These are phyloP conservation scores for Ptilorrhoa leucosticta DNA, from an alignment of 2,113 vertebrate species.

Conservation along the genomic window DNA sequence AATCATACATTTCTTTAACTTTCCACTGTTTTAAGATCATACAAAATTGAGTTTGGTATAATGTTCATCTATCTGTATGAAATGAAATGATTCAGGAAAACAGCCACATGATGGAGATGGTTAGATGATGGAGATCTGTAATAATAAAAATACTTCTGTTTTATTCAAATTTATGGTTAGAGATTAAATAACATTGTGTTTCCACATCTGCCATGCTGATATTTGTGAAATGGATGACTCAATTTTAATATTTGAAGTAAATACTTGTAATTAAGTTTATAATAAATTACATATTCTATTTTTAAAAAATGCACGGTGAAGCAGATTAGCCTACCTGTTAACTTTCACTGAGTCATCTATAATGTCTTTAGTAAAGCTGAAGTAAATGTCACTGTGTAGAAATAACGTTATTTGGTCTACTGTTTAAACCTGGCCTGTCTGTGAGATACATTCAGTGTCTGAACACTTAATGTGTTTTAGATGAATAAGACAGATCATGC, in stretches of 20 bases:
- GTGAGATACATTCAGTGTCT: neutral
- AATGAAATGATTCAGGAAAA: neutral
- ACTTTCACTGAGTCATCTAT: neutral
- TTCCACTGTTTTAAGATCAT: neutral
- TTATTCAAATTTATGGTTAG: neutral
- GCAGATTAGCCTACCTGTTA: neutral
- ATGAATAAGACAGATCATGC: neutral
- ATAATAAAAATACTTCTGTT: neutral
- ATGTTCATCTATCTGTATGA: neutral
- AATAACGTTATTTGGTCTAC: neutral
- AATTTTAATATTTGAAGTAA: neutral
- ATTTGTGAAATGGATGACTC: neutral
- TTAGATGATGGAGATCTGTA: neutral
- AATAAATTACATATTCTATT: neutral
- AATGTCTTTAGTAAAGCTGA: neutral
- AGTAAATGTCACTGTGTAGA: neutral
- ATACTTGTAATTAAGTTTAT: neutral
- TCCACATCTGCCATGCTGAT: neutral
- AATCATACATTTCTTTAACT: neutral
- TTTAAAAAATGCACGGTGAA: neutral
- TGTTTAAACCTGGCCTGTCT: neutral
- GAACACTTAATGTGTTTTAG: neutral
- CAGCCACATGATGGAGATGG: neutral
- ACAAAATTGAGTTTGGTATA: neutral
- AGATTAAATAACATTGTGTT: neutral